These are phyloP conservation scores for Hemicordylus capensis DNA, from an alignment of 2,113 vertebrate species.

Conservation along the genomic window DNA sequence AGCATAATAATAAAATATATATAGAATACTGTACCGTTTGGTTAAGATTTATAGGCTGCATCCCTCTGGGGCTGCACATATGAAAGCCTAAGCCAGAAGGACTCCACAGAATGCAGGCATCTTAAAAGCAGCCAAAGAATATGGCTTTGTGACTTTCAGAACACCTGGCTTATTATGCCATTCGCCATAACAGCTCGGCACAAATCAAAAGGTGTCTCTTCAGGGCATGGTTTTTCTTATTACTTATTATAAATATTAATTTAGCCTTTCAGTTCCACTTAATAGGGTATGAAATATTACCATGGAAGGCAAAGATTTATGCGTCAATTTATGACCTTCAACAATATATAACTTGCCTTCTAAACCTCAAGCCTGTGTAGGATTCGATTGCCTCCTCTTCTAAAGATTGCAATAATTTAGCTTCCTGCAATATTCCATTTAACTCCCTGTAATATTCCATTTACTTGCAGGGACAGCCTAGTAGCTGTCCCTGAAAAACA, in stretches of 20 bases:
- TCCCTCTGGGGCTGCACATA: not conserved
- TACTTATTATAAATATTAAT: slow-evolving; percentile 37
- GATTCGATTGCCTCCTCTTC: not conserved
- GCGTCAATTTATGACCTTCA: slow-evolving; percentile 23
- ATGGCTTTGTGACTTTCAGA: slow-evolving; percentile 3
- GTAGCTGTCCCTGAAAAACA: not conserved
- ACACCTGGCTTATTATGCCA: not conserved
- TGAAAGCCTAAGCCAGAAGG: not conserved
- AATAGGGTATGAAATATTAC: slow-evolving; percentile 16
- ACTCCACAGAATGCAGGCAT: not conserved
- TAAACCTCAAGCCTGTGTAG: not conserved
- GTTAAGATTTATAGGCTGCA: slow-evolving; percentile 7
- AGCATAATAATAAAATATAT: not conserved
- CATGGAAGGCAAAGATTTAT: slow-evolving; percentile 15
- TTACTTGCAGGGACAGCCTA: not conserved
- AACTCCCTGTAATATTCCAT: not conserved
- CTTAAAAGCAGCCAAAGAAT: not conserved
- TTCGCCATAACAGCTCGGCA: not conserved
- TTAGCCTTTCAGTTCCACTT: slow-evolving; percentile 20
- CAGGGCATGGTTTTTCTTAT: slow-evolving; percentile 11
- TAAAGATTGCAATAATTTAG: not conserved
- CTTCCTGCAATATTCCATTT: slow-evolving; percentile 6
- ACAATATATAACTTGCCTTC: slow-evolving; percentile 19
- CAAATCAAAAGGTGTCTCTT: slow-evolving; percentile 31
- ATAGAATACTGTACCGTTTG: not conserved